A percentile compares a stretch with the other conserved stretches of the same genome.
phyloP scores from a whole-genome alignment of 1,140 invertebrate species.

The Caenorhabditis briggsae region DNA sequence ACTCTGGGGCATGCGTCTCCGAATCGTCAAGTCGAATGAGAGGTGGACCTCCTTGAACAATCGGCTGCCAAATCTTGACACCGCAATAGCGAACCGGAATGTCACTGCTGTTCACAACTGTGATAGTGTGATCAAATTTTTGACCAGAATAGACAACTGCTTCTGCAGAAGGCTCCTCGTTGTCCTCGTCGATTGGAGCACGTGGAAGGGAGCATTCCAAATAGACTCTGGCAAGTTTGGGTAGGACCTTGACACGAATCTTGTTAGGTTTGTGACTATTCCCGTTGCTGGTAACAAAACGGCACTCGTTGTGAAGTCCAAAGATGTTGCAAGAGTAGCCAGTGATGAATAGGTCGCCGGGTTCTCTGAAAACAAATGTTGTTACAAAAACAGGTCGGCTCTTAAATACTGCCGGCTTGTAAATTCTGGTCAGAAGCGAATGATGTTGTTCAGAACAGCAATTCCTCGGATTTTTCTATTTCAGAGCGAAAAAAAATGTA shows the following conservation, averaged over 20 bases:
- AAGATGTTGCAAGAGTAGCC: constrained; percentile 75
- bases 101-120: constrained; percentile 67
- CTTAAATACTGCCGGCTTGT: too few relatives aligned
- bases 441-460: too few relatives aligned
- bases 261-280: constrained; percentile 63
- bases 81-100: constrained; percentile 70
- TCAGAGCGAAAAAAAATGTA: too few relatives aligned
- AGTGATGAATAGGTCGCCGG: constrained; percentile 70
- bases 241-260: constrained; percentile 70
- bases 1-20: constrained; percentile 23
- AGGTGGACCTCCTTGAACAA: constrained; percentile 61
- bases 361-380: constrained; percentile 65
- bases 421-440: too few relatives aligned
- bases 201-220: constrained; percentile 71
- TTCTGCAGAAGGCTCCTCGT: constrained; percentile 70
- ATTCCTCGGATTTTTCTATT: too few relatives aligned
- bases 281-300: neutral
- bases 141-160: constrained; percentile 75
- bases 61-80: constrained; percentile 73
- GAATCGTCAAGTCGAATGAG: constrained; percentile 37
- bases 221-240: constrained; percentile 68
- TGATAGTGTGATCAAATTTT: constrained; percentile 73
- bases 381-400: too few relatives aligned
- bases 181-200: constrained; percentile 67
- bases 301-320: constrained; percentile 74